phyloP scores from a whole-genome alignment of 2,113 vertebrate species.

The Scolopax mira region DNA sequence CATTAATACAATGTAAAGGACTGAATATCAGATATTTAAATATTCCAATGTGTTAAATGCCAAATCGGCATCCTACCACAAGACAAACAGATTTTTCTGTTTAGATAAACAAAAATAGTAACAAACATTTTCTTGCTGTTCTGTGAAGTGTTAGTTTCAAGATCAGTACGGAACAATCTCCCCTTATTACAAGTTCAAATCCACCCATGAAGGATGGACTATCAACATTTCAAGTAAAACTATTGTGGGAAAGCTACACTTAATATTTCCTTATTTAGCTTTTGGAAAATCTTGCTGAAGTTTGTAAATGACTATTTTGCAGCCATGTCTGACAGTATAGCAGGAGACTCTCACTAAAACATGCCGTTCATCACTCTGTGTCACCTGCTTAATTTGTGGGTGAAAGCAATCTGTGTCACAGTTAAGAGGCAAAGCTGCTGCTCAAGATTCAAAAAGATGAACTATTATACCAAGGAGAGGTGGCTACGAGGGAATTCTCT shows the following conservation, averaged over 20 bases:
- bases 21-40: not conserved
- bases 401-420: not conserved
- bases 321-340: not conserved
- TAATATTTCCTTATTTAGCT: not conserved
- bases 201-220: rapidly evolving
- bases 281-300: not conserved
- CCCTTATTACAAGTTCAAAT: not conserved
- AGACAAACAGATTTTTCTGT: not conserved
- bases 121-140: not conserved
- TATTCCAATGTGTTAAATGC: not conserved
- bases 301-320: not conserved
- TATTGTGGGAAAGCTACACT: not conserved
- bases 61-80: not conserved
- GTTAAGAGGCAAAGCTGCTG: not conserved
- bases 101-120: not conserved
- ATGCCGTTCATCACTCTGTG: not conserved
- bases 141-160: not conserved
- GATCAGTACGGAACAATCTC: not conserved
- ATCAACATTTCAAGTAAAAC: not conserved
- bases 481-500: not conserved
- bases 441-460: not conserved
- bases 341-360: not conserved
- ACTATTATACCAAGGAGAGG: not conserved
- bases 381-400: not conserved
- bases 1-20: not conserved